Percentiles rank a stretch among this genome's conserved stretches.
phyloP scores from a whole-genome alignment of 1,140 invertebrate genomes.

The Drosophila mauritiana region DNA sequence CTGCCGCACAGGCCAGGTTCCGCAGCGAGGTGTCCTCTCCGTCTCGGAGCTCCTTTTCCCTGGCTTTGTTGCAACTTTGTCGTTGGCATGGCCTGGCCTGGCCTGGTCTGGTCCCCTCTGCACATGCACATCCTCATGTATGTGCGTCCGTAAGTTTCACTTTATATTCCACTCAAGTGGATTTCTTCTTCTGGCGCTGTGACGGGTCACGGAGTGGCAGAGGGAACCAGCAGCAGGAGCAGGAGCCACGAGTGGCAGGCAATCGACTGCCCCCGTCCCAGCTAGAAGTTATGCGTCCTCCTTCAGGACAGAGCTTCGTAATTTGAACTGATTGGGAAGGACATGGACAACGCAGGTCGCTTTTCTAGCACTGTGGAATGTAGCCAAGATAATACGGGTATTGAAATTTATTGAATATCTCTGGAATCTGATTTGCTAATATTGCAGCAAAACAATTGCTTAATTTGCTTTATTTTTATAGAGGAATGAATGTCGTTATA shows the following conservation, averaged over 20 bases:
- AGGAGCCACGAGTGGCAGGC: constrained; percentile 20
- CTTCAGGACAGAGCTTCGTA: constrained; percentile 39
- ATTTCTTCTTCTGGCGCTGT: constrained; percentile 42
- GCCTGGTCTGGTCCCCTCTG: background rate
- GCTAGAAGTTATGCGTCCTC: constrained; percentile 31
- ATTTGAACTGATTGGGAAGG: constrained; percentile 44
- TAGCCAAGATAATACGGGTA: background rate
- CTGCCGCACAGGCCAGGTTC: constrained; percentile 35
- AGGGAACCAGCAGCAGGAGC: background rate
- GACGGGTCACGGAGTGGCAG: constrained; percentile 26
- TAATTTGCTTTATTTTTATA: background rate
- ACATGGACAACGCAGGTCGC: constrained; percentile 18
- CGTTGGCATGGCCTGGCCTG: constrained; percentile 1
- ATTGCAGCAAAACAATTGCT: too few species aligned
- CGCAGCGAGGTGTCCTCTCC: constrained; percentile 45
- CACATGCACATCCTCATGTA: constrained; percentile 2
- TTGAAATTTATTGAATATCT: background rate
- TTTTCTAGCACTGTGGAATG: constrained; percentile 1
- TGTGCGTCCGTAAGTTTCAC: constrained; percentile 35
- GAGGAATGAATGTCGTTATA: background rate
- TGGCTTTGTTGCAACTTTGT: constrained; percentile 55
- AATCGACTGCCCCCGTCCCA: constrained; percentile 27
- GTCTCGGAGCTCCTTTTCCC: constrained; percentile 31
- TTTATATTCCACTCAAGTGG: constrained; percentile 59
- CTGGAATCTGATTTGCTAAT: background rate